Base-by-base conservation (phyloP, 2,797 vertebrate genomes). In the Etheostoma nigrum region DNA sequence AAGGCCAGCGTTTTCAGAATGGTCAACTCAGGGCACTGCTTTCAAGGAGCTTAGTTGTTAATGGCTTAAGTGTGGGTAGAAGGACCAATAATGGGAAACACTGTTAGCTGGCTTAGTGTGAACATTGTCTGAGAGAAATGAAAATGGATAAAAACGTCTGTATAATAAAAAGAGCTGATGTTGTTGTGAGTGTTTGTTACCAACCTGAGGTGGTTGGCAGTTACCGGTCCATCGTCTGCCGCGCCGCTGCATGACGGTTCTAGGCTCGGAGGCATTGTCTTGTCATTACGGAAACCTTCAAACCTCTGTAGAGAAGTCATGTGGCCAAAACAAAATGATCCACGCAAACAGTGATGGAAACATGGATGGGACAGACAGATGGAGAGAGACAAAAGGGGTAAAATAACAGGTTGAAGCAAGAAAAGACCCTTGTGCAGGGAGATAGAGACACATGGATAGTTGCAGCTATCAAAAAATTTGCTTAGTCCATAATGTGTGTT, bases 281-380 rank as follows among this genome's bases (percentile, higher is more conserved):
- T 99, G 85, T 99, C 98, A 40, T 95, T 97, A 88, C 97, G 97
- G 86, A 95, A 98, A 90, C 96, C 96, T 90, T 99, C 98, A 0
- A 97, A 99, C 86, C 96, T 97, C 98, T 99, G 83, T 36, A 58
- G 76, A 79, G 15, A 45, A 82, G 27, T 88, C 27, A 79, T 6
- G 69, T 58, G 74, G 54, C 57, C 48, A 51, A 70, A 69, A 84
- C 49, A 62, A 69, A 62, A 73, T 12, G 66, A 77, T 52, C 55
- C 60, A 89, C 57, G 82, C 48, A 90, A 69, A 86, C 51, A 75
- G 61, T 75, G 78, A 84, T 84, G 79, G 84, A 73, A 75, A 83
- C 49, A 66, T 21, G 62, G 45, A 84, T 16, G 60, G 10, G 61
- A 84, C 42, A 54, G 40, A 86, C 52, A 75, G 66, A 79, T 58